Percentiles rank a stretch among this genome's conserved stretches.
Evolutionary conservation across 2,888 invertebrate genomes (phyloP).

Genomic region (Drosophila longiperda): DNA sequence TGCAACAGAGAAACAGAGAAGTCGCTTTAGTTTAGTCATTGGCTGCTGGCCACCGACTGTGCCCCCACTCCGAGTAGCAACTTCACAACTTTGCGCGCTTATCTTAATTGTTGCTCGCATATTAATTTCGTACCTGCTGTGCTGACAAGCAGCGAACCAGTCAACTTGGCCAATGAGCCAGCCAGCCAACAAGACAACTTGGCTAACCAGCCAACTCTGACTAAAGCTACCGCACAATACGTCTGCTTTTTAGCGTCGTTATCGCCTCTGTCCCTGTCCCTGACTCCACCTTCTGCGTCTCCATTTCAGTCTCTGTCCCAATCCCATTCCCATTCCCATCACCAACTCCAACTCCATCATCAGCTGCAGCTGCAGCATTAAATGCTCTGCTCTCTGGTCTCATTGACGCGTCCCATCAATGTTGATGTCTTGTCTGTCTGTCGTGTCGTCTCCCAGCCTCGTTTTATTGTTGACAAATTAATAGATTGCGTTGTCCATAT

Average conservation of each 20-base stretch:
- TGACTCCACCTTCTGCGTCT: constrained; percentile 4
- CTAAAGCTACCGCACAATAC: constrained; percentile 33
- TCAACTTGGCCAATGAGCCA: constrained; percentile 19
- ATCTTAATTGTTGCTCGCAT: constrained; percentile 84
- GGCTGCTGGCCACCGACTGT: constrained; percentile 73
- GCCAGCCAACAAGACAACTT: constrained; percentile 19
- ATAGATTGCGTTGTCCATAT: constrained; percentile 83
- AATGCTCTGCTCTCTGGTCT: constrained; percentile 33
- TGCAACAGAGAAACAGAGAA: constrained; percentile 3
- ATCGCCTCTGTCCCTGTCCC: constrained; percentile 31
- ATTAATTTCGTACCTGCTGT: constrained; percentile 83
- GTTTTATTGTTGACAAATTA: constrained; percentile 83
- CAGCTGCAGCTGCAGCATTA: constrained; percentile 9
- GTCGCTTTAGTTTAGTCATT: constrained; percentile 61
- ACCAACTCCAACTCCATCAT: background rate
- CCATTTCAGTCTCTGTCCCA: background rate
- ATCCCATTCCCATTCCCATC: background rate
- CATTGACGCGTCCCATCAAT: constrained; percentile 54
- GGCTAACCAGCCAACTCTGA: constrained; percentile 7
- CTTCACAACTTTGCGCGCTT: constrained; percentile 79
- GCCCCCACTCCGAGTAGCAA: constrained; percentile 62
- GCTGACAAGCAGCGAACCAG: constrained; percentile 68
- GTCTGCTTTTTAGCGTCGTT: constrained; percentile 38
- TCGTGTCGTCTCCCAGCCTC: constrained; percentile 43
- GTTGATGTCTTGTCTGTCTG: constrained; percentile 44